Conservation (phyloP, 2,888 invertebrate species). For the Ophioninae sp. region DNA sequence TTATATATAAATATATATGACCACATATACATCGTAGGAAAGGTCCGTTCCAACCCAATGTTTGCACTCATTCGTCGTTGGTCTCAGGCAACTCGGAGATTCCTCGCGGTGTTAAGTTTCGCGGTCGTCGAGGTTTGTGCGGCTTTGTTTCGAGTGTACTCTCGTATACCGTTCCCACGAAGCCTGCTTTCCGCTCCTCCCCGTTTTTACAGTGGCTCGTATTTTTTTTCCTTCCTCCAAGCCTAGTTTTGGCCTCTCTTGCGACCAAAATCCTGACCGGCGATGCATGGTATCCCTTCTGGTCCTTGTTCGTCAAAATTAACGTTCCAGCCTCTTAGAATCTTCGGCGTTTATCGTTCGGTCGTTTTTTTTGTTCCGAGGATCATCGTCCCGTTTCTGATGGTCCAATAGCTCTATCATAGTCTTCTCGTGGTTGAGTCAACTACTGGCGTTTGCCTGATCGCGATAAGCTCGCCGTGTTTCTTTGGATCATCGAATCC, state of each 20-base stretch:
- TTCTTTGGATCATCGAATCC: neutral
- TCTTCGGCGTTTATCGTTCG: neutral
- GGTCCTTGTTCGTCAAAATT: slow-evolving; percentile 7
- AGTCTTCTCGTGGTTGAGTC: neutral
- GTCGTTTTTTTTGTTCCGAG: neutral
- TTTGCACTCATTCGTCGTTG: slow-evolving; percentile 53
- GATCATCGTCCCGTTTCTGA: neutral
- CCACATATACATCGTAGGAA: slow-evolving; percentile 1
- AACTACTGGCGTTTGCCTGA: neutral
- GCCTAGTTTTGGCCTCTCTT: slow-evolving; percentile 15
- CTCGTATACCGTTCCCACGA: slow-evolving; percentile 73
- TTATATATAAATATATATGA: slow-evolving; percentile 2
- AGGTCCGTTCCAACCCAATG: slow-evolving; percentile 40
- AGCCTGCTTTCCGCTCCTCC: slow-evolving; percentile 61
- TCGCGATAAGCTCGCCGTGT: neutral
- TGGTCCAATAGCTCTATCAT: neutral
- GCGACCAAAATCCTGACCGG: neutral
- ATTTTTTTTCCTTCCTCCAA: slow-evolving; percentile 17
- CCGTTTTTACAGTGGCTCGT: slow-evolving; percentile 48
- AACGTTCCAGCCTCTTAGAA: slow-evolving; percentile 2
- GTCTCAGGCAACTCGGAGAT: slow-evolving; percentile 58
- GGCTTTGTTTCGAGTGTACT: slow-evolving; percentile 76
- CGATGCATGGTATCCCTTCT: slow-evolving; percentile 2
- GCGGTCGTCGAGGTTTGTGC: slow-evolving; percentile 75
- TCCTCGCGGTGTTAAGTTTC: slow-evolving; percentile 78